phyloP scores from a whole-genome alignment of 2,113 vertebrate species.

The Callocephalon fimbriatum region DNA sequence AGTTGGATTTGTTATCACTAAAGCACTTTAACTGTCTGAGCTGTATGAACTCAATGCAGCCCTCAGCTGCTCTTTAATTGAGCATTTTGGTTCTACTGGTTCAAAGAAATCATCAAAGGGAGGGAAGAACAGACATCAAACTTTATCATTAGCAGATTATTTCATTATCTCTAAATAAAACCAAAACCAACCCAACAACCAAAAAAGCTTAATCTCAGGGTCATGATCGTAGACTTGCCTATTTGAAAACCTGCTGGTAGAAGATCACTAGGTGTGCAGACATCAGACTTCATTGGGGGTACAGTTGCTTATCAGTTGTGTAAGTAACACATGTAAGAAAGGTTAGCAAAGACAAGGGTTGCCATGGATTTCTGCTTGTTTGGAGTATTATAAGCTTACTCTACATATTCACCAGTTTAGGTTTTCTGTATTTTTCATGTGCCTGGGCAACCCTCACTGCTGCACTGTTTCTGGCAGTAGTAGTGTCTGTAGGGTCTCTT shows the following conservation, averaged over 20 bases:
- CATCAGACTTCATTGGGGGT: background rate
- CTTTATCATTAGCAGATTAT: background rate
- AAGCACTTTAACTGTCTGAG: background rate
- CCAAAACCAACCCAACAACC: background rate
- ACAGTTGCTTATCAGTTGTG: background rate
- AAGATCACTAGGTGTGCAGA: fast-evolving
- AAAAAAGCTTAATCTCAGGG: background rate
- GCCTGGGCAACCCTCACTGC: background rate
- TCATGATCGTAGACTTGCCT: background rate
- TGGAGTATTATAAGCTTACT: background rate
- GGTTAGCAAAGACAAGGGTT: background rate
- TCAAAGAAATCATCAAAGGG: background rate
- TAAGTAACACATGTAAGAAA: background rate
- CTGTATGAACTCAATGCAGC: background rate
- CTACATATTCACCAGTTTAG: background rate
- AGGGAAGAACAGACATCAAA: background rate
- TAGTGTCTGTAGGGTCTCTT: background rate
- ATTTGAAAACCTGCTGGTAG: background rate
- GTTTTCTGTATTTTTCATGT: background rate
- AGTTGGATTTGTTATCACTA: background rate
- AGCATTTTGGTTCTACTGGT: background rate
- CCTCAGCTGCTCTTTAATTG: background rate
- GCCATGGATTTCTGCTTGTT: background rate
- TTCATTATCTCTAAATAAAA: background rate
- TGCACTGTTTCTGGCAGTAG: no score